These are phyloP conservation scores for Bhutanitis thaidina DNA, from an alignment of 2,888 invertebrate species.

Conservation along the genomic window DNA sequence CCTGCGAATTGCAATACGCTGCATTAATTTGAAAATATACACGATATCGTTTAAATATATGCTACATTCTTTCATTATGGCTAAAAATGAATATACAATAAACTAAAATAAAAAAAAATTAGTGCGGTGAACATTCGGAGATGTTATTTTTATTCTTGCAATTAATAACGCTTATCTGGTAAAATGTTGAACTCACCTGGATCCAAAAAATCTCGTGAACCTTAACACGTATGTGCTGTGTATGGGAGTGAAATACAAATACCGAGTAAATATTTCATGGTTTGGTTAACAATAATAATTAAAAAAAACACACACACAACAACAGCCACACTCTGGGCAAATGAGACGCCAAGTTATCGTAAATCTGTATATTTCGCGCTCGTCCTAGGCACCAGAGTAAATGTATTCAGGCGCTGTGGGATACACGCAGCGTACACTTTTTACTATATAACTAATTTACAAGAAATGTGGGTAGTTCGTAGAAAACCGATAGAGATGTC, in stretches of 20 bases:
- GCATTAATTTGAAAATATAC: too few species aligned
- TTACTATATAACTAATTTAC: constrained; percentile 41
- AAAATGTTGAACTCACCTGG: constrained; percentile 4
- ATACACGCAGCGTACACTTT: constrained; percentile 35
- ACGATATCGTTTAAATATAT: too few species aligned
- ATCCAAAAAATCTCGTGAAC: neutral
- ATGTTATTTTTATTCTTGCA: too few species aligned
- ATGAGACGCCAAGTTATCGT: constrained; percentile 37
- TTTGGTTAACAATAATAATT: too few species aligned
- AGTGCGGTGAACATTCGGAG: neutral
- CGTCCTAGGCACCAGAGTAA: constrained; percentile 37
- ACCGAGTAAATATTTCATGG: too few species aligned
- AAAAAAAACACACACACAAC: too few species aligned
- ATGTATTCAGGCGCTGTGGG: constrained; percentile 39
- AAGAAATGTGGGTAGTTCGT: constrained; percentile 26
- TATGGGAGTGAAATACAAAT: too few species aligned
- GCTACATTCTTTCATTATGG: too few species aligned
- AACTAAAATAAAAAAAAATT: neutral
- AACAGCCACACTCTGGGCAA: neutral
- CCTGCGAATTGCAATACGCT: constrained; percentile 37
- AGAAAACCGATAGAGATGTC: neutral
- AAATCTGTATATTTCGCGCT: constrained; percentile 63
- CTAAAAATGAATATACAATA: too few species aligned
- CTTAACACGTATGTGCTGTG: too few species aligned
- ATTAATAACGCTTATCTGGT: neutral